These are phyloP conservation scores for Gymnocephalus cernua DNA, from an alignment of 2,113 vertebrate genomes.

Conservation along the genomic window DNA sequence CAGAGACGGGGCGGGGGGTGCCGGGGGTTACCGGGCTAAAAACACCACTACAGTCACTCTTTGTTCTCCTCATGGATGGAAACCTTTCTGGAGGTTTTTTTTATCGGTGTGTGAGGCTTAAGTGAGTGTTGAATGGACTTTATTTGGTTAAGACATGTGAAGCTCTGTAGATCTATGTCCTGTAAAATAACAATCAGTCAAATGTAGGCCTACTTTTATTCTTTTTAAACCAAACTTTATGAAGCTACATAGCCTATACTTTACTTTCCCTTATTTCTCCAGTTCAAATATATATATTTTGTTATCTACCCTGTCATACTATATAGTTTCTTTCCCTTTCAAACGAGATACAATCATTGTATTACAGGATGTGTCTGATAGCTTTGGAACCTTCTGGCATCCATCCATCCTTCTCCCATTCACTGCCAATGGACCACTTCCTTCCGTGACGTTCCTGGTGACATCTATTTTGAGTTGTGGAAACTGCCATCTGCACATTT, in stretches of 20 bases:
- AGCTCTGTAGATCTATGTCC: too few species aligned
- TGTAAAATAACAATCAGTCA: not conserved
- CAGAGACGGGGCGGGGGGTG: constrained; percentile 12
- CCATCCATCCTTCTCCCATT: not conserved
- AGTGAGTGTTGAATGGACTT: not conserved
- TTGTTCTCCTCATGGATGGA: constrained; percentile 53
- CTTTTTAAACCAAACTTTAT: not conserved
- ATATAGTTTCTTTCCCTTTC: too few species aligned
- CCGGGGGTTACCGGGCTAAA: constrained; percentile 8
- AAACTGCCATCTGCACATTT: too few species aligned
- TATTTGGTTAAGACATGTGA: not conserved
- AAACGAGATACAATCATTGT: not conserved
- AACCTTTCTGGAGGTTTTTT: not conserved
- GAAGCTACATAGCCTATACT: too few species aligned
- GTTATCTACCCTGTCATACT: too few species aligned
- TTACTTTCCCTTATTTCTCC: too few species aligned
- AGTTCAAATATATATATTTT: too few species aligned
- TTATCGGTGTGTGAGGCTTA: not conserved
- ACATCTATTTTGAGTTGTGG: not conserved
- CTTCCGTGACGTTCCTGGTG: not conserved
- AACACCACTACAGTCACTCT: constrained; percentile 56
- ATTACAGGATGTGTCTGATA: too few species aligned
- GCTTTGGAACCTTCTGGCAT: not conserved
- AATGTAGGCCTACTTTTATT: too few species aligned
- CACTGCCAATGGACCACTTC: not conserved